phyloP scores from a whole-genome alignment of 37 sponge, comb jelly and placozoan genomes.

The Diacarnus erythraeanus region DNA sequence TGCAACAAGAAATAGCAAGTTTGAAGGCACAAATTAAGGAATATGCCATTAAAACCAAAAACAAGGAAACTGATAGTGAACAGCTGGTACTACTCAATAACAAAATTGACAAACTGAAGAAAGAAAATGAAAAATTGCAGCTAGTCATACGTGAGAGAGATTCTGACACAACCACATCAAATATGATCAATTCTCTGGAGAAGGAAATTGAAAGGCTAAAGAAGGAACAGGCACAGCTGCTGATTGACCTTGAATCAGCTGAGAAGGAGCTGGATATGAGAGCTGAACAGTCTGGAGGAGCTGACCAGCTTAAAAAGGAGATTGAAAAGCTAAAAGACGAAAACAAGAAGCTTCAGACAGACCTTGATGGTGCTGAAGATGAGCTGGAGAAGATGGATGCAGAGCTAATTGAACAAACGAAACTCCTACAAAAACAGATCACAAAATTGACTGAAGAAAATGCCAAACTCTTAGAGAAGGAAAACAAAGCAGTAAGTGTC shows the following conservation, averaged over 20 bases:
- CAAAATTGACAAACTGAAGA: constrained; percentile 3
- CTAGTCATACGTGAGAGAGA: neutral
- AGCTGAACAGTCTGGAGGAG: neutral
- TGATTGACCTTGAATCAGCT: constrained; percentile 1
- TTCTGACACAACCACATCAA: neutral
- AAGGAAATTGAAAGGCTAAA: neutral
- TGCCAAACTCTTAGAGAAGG: neutral
- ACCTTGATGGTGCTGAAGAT: neutral
- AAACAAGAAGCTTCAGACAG: neutral
- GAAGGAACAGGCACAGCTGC: neutral
- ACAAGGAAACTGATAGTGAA: neutral
- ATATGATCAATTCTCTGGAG: neutral
- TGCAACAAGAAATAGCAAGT: neutral
- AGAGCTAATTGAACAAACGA: neutral
- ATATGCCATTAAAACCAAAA: neutral
- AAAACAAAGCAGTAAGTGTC: neutral
- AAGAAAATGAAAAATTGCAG: constrained; percentile 5
- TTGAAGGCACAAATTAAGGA: neutral
- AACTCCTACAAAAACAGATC: neutral
- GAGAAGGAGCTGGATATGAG: constrained; percentile 15
- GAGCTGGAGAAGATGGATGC: neutral
- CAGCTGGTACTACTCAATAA: neutral
- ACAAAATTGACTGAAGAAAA: neutral
- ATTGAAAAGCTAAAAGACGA: constrained; percentile 8
- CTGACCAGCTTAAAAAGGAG: neutral